These are phyloP conservation scores for Elysia chlorotica DNA, from an alignment of 1,140 invertebrate species.

Conservation along the genomic window DNA sequence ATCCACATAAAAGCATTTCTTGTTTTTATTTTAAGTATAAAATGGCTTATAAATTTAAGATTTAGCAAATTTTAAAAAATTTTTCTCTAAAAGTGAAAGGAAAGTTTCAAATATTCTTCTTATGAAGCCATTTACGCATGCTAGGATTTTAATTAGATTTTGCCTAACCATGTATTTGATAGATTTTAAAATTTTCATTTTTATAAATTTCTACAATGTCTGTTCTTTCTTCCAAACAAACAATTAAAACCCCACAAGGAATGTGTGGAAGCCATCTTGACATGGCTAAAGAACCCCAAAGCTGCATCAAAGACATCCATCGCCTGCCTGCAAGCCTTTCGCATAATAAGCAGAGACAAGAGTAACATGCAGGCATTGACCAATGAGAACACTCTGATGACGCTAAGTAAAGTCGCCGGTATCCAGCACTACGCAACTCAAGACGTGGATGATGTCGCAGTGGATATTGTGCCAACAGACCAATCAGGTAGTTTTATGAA, in stretches of 20 bases:
- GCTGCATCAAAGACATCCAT: constrained; percentile 39
- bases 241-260: no score
- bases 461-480: constrained; percentile 45
- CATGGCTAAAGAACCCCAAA: constrained; percentile 32
- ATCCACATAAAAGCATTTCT: no score
- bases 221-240: constrained; percentile 19
- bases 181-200: background rate
- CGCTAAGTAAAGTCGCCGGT: constrained; percentile 51
- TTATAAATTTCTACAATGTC: background rate
- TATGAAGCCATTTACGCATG: background rate
- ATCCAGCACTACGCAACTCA: constrained; percentile 48
- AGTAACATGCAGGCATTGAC: constrained; percentile 48
- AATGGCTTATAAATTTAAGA: no score
- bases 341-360: constrained; percentile 59
- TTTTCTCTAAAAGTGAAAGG: no score
- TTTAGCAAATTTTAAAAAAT: no score
- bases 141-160: background rate
- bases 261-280: constrained; percentile 40
- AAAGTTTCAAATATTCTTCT: no score
- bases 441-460: constrained; percentile 38
- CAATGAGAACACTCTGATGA: constrained; percentile 43
- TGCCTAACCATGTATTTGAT: background rate
- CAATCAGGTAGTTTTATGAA: constrained; percentile 35
- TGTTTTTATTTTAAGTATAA: no score
- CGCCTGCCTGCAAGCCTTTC: constrained; percentile 51